Conservation (phyloP, 2,113 vertebrate genomes). For the Plectropomus leopardus region DNA sequence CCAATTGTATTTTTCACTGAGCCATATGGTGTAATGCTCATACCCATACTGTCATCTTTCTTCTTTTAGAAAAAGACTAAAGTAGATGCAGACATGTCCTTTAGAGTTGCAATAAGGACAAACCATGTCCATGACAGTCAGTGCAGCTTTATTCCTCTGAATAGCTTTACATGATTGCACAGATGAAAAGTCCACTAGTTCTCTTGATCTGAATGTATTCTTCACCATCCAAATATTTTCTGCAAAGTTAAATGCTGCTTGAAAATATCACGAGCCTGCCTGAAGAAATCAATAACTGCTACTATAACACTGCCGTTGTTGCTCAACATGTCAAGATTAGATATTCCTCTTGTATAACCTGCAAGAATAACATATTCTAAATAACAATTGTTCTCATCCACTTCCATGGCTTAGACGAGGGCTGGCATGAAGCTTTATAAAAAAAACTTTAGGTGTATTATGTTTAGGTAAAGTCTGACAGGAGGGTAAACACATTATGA, state of each 20-base stretch:
- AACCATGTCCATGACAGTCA: background rate
- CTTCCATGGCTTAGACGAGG: background rate
- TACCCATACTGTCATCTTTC: background rate
- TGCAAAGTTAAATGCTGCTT: background rate
- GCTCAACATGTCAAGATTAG: background rate
- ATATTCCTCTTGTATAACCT: background rate
- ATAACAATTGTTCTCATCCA: background rate
- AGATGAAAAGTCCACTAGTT: background rate
- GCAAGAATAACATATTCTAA: background rate
- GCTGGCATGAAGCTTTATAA: background rate
- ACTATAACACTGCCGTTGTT: background rate
- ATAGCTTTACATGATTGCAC: background rate
- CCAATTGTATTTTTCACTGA: background rate
- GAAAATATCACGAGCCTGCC: background rate
- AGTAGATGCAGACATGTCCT: background rate
- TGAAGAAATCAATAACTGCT: background rate
- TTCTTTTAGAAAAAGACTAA: background rate
- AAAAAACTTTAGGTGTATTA: background rate
- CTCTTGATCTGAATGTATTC: background rate
- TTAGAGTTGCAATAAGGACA: too few relatives aligned
- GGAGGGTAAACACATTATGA: background rate
- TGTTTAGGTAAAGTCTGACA: background rate
- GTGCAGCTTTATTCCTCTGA: background rate
- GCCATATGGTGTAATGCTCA: background rate
- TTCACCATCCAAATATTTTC: background rate